Conservation (phyloP, 2,797 vertebrate species). For the Xiphorhynchus erythropygius region DNA sequence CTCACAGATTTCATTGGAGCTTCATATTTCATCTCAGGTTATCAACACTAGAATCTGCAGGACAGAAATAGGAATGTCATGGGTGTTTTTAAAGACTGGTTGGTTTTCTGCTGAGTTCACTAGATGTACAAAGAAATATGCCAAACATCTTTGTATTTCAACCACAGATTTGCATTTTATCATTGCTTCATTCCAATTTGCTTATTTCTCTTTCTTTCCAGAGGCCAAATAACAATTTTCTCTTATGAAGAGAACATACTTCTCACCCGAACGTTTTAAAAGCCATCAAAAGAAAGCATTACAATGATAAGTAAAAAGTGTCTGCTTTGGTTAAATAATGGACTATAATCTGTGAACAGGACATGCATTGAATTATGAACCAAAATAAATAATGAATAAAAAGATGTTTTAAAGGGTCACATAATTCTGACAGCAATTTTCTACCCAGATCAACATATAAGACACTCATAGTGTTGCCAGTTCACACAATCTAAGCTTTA, state of each 20-base stretch:
- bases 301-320: neutral
- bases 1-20: neutral
- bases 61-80: neutral
- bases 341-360: neutral
- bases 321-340: neutral
- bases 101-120: constrained; percentile 20
- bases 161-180: constrained; percentile 36
- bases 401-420: neutral
- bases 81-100: neutral
- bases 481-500: neutral
- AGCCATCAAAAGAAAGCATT: neutral
- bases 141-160: neutral
- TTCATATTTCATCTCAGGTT: neutral
- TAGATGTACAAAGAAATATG: neutral
- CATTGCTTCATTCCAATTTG: neutral
- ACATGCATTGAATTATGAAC: neutral
- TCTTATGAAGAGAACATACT: neutral
- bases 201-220: neutral
- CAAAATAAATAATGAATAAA: neutral
- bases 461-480: neutral
- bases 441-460: neutral
- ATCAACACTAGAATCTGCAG: neutral
- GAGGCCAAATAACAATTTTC: neutral
- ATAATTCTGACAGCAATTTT: neutral
- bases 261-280: neutral